Evolutionary conservation across 1,140 invertebrate genomes (phyloP).

Genomic region (Aphidius gifuensis): DNA sequence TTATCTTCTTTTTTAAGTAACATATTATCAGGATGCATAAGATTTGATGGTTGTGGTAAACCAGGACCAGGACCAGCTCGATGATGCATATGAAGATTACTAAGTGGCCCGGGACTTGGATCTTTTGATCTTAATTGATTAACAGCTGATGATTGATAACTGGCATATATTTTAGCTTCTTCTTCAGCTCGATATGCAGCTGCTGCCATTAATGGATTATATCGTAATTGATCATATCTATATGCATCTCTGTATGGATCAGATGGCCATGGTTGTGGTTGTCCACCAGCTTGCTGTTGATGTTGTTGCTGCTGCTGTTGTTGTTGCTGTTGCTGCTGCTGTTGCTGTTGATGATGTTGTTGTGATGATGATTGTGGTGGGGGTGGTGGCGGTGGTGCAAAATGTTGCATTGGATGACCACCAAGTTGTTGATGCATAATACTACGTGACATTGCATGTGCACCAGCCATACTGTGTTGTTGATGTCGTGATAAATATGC

Average conservation of each 20-base stretch:
- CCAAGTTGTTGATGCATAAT: constrained; percentile 53
- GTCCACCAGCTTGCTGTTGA: constrained; percentile 30
- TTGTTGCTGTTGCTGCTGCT: constrained; percentile 54
- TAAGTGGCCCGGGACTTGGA: constrained; percentile 59
- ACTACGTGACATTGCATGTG: constrained; percentile 52
- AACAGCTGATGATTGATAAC: constrained; percentile 61
- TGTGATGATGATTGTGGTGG: constrained; percentile 18
- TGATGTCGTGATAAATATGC: constrained; percentile 44
- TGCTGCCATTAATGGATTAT: constrained; percentile 71
- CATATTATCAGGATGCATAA: constrained; percentile 47
- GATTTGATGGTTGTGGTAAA: constrained; percentile 37
- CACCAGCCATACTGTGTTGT: constrained; percentile 49
- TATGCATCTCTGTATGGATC: constrained; percentile 67
- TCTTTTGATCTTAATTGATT: constrained; percentile 60
- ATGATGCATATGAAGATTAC: constrained; percentile 54
- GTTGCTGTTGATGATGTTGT: constrained; percentile 26
- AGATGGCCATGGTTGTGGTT: constrained; percentile 60
- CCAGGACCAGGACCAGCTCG: constrained; percentile 48
- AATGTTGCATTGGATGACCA: constrained; percentile 59
- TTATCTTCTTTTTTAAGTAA: constrained; percentile 56
- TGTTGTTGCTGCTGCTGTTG: constrained; percentile 54
- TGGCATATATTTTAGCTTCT: constrained; percentile 69
- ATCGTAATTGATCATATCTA: constrained; percentile 64
- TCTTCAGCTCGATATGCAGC: constrained; percentile 65
- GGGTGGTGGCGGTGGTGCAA: constrained; percentile 47